phyloP scores from a whole-genome alignment of 2,113 vertebrate genomes.

The Larimichthys polyactis region DNA sequence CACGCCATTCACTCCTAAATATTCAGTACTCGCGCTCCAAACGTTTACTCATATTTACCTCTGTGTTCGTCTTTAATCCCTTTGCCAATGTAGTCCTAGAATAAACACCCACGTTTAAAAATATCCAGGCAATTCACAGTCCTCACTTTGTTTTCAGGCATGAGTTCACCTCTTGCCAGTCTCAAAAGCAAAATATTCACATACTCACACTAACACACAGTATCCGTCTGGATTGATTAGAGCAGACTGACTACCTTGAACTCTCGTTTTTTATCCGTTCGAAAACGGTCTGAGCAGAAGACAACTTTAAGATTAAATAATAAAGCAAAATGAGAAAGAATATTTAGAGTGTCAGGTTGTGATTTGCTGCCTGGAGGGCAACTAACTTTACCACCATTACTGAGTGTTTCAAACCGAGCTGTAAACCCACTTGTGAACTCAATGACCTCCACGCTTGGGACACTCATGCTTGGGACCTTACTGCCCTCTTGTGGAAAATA shows the following conservation, averaged over 20 bases:
- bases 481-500: conserved; percentile 79
- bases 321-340: not conserved
- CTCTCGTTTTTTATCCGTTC: not conserved
- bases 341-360: not conserved
- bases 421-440: conserved; percentile 61
- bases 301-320: not conserved
- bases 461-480: conserved; percentile 56
- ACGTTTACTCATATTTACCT: conserved; percentile 37
- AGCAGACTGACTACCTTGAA: not conserved
- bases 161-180: conserved; percentile 11
- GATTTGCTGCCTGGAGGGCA: not conserved
- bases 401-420: conserved; percentile 39
- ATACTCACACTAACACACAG: not conserved
- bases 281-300: not conserved
- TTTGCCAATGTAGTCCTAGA: conserved; percentile 9
- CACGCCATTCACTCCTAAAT: conserved; percentile 22
- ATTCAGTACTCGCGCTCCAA: conserved; percentile 39
- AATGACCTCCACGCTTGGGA: conserved; percentile 55
- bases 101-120: conserved; percentile 29
- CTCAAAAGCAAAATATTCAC: conserved; percentile 20
- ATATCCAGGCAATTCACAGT: conserved; percentile 3
- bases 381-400: conserved; percentile 1
- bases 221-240: not conserved
- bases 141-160: conserved; percentile 14
- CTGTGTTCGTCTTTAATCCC: conserved; percentile 24